phyloP scores from a whole-genome alignment of 2,113 vertebrate species.

The Indicator maculatus region DNA sequence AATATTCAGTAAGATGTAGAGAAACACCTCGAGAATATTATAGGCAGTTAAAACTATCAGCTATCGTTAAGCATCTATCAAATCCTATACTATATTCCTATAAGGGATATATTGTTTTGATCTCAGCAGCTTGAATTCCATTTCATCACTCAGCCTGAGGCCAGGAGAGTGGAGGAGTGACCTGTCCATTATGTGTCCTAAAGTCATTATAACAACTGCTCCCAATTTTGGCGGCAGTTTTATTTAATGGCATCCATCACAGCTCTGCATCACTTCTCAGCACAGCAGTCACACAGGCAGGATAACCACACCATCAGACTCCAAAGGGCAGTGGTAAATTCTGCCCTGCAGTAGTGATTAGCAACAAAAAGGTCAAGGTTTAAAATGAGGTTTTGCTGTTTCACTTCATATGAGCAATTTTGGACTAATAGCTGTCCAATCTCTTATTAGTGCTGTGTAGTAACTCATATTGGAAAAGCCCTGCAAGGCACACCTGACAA shows the following conservation, averaged over 20 bases:
- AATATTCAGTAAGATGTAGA: neutral
- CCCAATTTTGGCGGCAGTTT: neutral
- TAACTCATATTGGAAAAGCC: neutral
- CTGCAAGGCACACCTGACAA: neutral
- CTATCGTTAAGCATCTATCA: neutral
- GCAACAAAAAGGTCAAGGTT: slow-evolving; percentile 44
- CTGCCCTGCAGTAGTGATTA: slow-evolving; percentile 3
- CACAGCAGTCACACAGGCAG: neutral
- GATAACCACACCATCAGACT: neutral
- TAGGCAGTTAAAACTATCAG: neutral
- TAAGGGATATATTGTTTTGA: neutral
- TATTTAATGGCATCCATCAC: slow-evolving; percentile 37
- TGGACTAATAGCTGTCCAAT: slow-evolving; percentile 49
- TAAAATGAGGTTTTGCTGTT: slow-evolving; percentile 51
- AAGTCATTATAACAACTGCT: neutral
- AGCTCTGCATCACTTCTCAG: neutral
- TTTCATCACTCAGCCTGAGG: slow-evolving; percentile 19
- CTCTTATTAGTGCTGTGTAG: neutral
- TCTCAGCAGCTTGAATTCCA: neutral
- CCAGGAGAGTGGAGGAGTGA: neutral
- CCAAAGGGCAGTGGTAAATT: neutral
- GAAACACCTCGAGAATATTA: neutral
- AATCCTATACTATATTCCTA: neutral
- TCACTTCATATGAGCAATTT: slow-evolving; percentile 39
- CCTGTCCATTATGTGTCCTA: neutral